Conservation (phyloP, 2,888 invertebrate genomes). For the Lycocerus yunnanus region DNA sequence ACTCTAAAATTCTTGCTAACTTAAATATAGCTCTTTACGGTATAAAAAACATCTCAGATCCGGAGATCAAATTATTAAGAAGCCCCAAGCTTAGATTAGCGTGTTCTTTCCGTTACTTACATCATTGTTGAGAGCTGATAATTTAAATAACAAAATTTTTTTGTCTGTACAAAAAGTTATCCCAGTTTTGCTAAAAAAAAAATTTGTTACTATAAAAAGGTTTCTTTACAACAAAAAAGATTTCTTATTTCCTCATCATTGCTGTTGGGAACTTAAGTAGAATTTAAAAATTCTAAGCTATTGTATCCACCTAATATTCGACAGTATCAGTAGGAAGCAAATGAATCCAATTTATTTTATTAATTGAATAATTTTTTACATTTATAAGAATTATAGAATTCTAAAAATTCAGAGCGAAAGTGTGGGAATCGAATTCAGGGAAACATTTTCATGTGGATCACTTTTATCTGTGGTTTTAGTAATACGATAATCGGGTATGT, state of each 20-base stretch:
- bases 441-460: slow-evolving; percentile 2
- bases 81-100: neutral
- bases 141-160: neutral
- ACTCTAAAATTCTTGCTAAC: neutral
- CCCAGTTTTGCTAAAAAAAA: neutral
- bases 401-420: neutral
- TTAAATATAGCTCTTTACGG: neutral
- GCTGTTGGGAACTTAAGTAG: neutral
- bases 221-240: neutral
- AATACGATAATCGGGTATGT: slow-evolving; percentile 6
- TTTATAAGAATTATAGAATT: neutral
- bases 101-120: neutral
- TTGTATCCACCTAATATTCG: neutral
- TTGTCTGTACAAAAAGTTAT: neutral
- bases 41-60: neutral
- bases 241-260: neutral
- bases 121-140: neutral
- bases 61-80: neutral
- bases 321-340: neutral
- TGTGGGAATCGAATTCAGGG: slow-evolving; percentile 5
- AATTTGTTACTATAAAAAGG: neutral
- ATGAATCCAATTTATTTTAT: neutral
- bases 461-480: slow-evolving; percentile 6
- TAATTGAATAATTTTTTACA: neutral
- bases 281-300: neutral